Evolutionary conservation across 1,140 invertebrate species (phyloP).

Genomic region (Musca domestica): DNA sequence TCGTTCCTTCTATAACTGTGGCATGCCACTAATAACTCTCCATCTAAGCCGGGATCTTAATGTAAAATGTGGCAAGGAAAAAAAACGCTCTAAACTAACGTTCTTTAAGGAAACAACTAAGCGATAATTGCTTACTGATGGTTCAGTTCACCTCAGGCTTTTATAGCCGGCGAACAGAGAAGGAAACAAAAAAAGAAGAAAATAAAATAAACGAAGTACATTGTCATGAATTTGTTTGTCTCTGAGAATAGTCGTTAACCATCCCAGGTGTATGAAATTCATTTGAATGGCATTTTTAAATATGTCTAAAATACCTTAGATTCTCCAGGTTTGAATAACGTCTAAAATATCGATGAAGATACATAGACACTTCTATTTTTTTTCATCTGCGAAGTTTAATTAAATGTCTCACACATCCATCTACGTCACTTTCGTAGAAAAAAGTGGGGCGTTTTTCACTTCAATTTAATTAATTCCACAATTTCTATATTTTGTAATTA

Average conservation of each 20-base stretch:
- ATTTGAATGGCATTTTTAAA: background rate
- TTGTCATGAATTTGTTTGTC: background rate
- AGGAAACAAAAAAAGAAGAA: no score
- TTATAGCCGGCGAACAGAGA: background rate
- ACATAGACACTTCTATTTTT: no score
- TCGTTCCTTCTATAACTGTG: background rate
- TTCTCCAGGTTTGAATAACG: no score
- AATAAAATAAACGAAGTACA: no score
- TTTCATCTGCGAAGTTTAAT: no score
- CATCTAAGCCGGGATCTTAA: background rate
- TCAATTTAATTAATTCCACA: no score
- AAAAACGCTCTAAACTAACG: background rate
- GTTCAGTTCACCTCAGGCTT: constrained; percentile 8
- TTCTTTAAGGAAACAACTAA: constrained; percentile 12
- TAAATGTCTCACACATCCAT: no score
- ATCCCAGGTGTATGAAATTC: background rate
- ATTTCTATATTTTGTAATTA: no score
- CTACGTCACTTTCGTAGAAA: no score
- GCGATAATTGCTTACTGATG: constrained; percentile 20
- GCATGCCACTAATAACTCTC: constrained; percentile 6
- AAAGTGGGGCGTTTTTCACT: no score
- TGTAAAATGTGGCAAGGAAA: background rate
- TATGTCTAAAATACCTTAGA: background rate
- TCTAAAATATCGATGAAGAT: no score
- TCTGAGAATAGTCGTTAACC: background rate